These are phyloP conservation scores for Octodon degus DNA, from an alignment of 2,113 vertebrate genomes.

Conservation along the genomic window DNA sequence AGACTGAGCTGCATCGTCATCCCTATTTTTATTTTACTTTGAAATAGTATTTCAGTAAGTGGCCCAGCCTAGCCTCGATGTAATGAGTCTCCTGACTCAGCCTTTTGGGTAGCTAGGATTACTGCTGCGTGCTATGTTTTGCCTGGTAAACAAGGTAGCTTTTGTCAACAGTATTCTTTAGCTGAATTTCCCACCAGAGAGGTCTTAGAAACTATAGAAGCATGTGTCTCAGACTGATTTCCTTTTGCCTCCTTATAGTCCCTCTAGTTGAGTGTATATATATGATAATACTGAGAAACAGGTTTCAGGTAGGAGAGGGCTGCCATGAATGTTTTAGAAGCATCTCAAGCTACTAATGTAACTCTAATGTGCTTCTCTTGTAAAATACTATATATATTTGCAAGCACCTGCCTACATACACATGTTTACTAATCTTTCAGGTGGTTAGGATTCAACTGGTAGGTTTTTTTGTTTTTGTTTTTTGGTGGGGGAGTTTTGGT, in stretches of 20 bases:
- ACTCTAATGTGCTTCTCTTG: not conserved
- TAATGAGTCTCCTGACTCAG: not conserved
- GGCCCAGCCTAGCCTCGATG: not conserved
- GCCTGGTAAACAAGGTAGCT: not conserved
- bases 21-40: not conserved
- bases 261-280: not conserved
- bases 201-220: not conserved
- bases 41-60: not conserved
- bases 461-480: too few relatives aligned
- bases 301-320: not conserved
- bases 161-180: constrained; percentile 28
- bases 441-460: not conserved
- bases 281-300: not conserved
- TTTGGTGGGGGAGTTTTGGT: too few relatives aligned
- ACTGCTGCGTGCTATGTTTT: not conserved
- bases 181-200: not conserved
- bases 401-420: not conserved
- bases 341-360: not conserved
- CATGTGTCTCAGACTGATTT: not conserved
- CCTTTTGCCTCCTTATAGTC: constrained; percentile 4
- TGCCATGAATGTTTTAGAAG: not conserved
- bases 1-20: not conserved
- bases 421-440: constrained; percentile 16
- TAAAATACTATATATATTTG: not conserved
- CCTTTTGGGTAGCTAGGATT: not conserved